Evolutionary conservation across 2,113 vertebrate species (phyloP).

Genomic region (Telmatochromis brichardi): DNA sequence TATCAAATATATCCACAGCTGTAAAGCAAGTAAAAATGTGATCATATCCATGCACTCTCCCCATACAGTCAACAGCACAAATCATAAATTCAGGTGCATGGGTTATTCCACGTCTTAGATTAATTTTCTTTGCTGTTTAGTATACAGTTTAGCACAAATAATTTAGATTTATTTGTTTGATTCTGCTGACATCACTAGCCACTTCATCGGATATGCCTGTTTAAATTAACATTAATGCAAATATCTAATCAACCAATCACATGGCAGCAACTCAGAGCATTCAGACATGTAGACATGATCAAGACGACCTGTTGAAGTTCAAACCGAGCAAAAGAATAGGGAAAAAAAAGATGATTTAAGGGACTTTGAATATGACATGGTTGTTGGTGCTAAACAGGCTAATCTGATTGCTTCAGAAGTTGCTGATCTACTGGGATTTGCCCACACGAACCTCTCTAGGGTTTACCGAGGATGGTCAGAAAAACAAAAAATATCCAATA

Average conservation of each 20-base stretch:
- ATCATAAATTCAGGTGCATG: background rate
- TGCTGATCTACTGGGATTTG: background rate
- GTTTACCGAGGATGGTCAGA: background rate
- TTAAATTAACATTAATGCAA: background rate
- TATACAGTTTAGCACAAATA: background rate
- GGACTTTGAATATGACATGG: background rate
- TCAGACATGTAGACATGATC: background rate
- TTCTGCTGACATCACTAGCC: background rate
- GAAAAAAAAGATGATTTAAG: background rate
- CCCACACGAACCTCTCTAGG: background rate
- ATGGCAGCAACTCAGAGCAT: background rate
- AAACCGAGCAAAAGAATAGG: background rate
- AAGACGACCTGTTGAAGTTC: background rate
- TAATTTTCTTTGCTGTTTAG: background rate
- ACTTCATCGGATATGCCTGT: background rate
- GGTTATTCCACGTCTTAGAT: background rate
- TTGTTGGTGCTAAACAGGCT: background rate
- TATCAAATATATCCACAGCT: background rate
- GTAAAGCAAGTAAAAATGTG: background rate
- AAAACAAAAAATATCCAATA: background rate
- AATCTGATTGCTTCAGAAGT: background rate
- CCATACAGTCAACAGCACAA: background rate
- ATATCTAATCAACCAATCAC: background rate
- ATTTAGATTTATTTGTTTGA: background rate
- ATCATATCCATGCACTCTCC: background rate